Base-by-base conservation (phyloP, 1,140 invertebrate genomes). In the Monochamus saltuarius region DNA sequence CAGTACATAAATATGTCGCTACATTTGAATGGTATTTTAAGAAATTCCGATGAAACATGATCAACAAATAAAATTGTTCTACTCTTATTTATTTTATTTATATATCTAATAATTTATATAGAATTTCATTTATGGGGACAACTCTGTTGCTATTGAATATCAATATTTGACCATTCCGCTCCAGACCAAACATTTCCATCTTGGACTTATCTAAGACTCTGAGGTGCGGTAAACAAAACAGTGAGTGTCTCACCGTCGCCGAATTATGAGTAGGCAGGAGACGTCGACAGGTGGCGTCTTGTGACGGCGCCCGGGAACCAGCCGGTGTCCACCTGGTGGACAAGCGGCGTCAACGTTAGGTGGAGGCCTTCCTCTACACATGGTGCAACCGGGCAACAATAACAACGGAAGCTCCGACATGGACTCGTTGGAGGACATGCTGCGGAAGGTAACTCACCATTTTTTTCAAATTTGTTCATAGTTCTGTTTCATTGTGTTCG, bases 371-470 rank as follows among this genome's bases (percentile, higher is more conserved):
- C 51, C 49, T 59, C 64, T 52, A 68, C 69, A 66, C 66, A 77
- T 77, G 75, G 75, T 77, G 61, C 75, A 76, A 59, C 75, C 75
- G 61, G 74, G 75, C 68, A 85, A 85, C 64, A 85, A 74, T 76
- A 86, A 85, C 79, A 87, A 87, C 78, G 83, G 84, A 75, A 81
- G 85, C 75, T 81, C 87, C 79, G 87, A 89, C 79, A 89, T 89
- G 83, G 87, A 90, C 73, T 89, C 88, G 64, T 80, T 90, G 66
- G 87, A 90, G 76, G 88, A 90, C 80, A 89, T 89, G 87, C 83
- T 90, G 73, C 84, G 87, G 75, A 90, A 90, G 88, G 88, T 90
- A 82, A 83, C 22, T 29, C 22, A 29, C 22, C 6, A 3, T 29
- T 29, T 29, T 29, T 29, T 29, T 29, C 22, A 29, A 6, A 35